These are phyloP conservation scores for Trichomycterus rosablanca DNA, from an alignment of 2,113 vertebrate genomes.

Conservation along the genomic window DNA sequence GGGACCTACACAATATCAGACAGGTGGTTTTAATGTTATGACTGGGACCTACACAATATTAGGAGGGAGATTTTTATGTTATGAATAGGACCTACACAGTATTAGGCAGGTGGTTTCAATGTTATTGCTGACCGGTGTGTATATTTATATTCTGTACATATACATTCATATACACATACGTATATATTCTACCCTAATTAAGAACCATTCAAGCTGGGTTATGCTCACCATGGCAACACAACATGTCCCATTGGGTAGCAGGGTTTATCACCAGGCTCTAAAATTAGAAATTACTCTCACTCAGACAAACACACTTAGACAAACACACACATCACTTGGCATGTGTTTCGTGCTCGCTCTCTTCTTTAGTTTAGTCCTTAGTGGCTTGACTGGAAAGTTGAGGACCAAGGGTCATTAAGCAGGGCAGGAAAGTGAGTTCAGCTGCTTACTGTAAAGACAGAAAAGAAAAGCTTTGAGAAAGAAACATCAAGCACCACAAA, in stretches of 20 bases:
- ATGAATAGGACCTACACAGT: no score
- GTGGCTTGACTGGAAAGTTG: conserved; percentile 2
- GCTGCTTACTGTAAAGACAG: not conserved
- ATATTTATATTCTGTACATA: no score
- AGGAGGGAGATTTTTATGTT: no score
- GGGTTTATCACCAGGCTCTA: conserved; percentile 57
- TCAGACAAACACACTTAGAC: conserved; percentile 18
- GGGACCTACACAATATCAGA: no score
- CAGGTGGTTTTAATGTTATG: no score
- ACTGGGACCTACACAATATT: no score
- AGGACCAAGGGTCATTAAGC: not conserved
- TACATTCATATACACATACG: not conserved
- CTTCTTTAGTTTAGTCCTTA: conserved; percentile 12
- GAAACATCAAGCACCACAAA: no score
- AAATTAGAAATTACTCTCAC: conserved; percentile 56
- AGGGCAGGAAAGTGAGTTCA: not conserved
- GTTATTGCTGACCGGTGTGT: no score
- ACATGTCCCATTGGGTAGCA: conserved; percentile 56
- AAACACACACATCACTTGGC: conserved; percentile 3
- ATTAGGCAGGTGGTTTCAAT: no score
- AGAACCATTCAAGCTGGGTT: conserved; percentile 58
- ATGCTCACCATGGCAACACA: conserved; percentile 65
- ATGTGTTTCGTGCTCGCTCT: not conserved
- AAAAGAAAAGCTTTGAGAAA: no score
- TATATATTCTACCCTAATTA: conserved; percentile 53